These are phyloP conservation scores for Scopus umbretta DNA, from an alignment of 2,113 vertebrate species.

Conservation along the genomic window DNA sequence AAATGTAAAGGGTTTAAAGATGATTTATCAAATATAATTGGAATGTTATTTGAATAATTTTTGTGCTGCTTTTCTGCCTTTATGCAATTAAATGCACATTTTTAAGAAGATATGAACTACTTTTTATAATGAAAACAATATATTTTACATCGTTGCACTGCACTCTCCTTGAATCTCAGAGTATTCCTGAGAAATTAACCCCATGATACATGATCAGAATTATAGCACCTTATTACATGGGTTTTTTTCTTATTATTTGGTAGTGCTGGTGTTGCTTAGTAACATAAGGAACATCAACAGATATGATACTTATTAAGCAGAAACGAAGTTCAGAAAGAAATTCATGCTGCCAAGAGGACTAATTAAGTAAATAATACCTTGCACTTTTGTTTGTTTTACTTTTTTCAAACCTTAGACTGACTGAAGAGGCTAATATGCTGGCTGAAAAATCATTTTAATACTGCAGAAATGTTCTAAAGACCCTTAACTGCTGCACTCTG, in stretches of 20 bases:
- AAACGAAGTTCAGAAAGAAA: not conserved
- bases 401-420: not conserved
- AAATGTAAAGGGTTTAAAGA: constrained; percentile 29
- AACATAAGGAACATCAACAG: not conserved
- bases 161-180: not conserved
- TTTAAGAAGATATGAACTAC: constrained; percentile 8
- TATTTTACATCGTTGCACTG: not conserved
- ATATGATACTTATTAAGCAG: not conserved
- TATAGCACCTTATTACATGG: not conserved
- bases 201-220: not conserved
- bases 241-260: not conserved
- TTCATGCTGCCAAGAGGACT: not conserved
- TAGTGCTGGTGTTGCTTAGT: constrained; percentile 9
- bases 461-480: not conserved
- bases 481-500: not conserved
- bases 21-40: constrained; percentile 29
- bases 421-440: not conserved
- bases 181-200: constrained; percentile 22
- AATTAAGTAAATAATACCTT: constrained; percentile 11
- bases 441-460: constrained; percentile 48
- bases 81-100: constrained; percentile 6
- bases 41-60: constrained; percentile 8
- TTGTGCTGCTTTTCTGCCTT: not conserved
- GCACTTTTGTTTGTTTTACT: not conserved
- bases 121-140: constrained; percentile 48